Percentiles rank a stretch among this genome's conserved stretches.
Evolutionary conservation across 2,797 vertebrate species (phyloP).

Genomic region (Lacerta agilis): DNA sequence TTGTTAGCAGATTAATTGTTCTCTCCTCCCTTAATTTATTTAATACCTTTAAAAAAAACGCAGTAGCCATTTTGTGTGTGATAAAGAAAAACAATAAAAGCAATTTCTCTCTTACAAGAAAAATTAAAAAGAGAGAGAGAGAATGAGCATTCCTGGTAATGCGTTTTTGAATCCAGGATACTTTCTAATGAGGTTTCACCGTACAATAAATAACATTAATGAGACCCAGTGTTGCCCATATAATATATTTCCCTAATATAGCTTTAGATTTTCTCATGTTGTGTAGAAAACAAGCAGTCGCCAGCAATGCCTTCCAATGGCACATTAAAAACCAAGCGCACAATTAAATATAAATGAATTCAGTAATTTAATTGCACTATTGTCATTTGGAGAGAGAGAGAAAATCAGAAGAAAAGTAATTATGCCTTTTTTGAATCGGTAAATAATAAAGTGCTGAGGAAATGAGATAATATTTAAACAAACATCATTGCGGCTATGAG

Average conservation of each 20-base stretch:
- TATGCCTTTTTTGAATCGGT: slow-evolving; percentile 79
- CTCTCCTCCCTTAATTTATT: slow-evolving; percentile 88
- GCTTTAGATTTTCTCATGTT: slow-evolving; percentile 81
- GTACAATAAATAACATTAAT: slow-evolving; percentile 95
- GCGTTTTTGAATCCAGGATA: slow-evolving; percentile 90
- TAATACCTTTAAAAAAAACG: slow-evolving; percentile 83
- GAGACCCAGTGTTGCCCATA: slow-evolving; percentile 82
- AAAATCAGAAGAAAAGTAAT: slow-evolving; percentile 79
- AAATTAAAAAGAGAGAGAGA: slow-evolving; percentile 66
- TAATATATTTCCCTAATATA: slow-evolving; percentile 86
- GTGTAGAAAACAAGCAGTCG: slow-evolving; percentile 80
- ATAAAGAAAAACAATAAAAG: slow-evolving; percentile 84
- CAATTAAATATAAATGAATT: slow-evolving; percentile 87
- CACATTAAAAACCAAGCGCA: slow-evolving; percentile 78
- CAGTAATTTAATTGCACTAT: slow-evolving; percentile 81
- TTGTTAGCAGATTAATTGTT: slow-evolving; percentile 91
- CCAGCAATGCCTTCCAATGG: slow-evolving; percentile 72
- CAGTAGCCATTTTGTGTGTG: slow-evolving; percentile 76
- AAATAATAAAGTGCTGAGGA: slow-evolving; percentile 81
- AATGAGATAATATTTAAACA: slow-evolving; percentile 80
- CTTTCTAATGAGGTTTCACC: slow-evolving; percentile 93
- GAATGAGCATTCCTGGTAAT: slow-evolving; percentile 86
- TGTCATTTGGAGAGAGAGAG: slow-evolving; percentile 69
- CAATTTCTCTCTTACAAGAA: slow-evolving; percentile 72
- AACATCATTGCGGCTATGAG: slow-evolving; percentile 71